phyloP scores from a whole-genome alignment of 1,140 invertebrate species.

The Colletes latitarsis region DNA sequence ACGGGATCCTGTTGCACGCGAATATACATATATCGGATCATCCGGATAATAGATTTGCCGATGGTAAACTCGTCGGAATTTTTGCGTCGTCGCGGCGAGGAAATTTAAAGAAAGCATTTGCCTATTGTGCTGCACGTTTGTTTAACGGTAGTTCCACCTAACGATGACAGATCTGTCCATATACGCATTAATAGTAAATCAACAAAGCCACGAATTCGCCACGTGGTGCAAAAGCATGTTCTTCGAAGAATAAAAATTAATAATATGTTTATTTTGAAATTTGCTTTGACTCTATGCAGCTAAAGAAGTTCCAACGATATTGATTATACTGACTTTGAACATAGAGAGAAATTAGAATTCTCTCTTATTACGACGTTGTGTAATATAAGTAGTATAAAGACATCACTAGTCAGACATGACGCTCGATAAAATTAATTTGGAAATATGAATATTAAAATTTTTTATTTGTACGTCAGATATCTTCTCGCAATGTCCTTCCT shows the following conservation, averaged over 20 bases:
- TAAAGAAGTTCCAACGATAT: too few species aligned
- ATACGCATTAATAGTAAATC: not conserved
- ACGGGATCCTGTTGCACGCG: slow-evolving; percentile 38
- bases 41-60: slow-evolving; percentile 49
- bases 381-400: not conserved
- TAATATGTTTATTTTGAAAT: too few species aligned
- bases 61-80: slow-evolving; percentile 12
- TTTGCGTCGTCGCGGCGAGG: not conserved
- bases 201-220: too few species aligned
- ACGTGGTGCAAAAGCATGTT: too few species aligned
- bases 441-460: not conserved
- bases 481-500: not conserved
- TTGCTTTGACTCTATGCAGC: too few species aligned
- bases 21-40: slow-evolving; percentile 46
- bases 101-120: slow-evolving; percentile 45
- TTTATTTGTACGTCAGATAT: not conserved
- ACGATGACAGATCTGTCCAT: not conserved
- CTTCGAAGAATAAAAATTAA: too few species aligned
- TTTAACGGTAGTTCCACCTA: too few species aligned
- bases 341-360: too few species aligned
- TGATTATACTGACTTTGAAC: too few species aligned
- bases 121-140: not conserved
- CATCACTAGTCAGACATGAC: not conserved
- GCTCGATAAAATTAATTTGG: not conserved
- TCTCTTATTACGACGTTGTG: too few species aligned